A percentile compares a stretch with the other conserved stretches of the same genome.
Evolutionary conservation across 2,113 vertebrate genomes (phyloP).

Genomic region (Tychaedon coryphoeus): DNA sequence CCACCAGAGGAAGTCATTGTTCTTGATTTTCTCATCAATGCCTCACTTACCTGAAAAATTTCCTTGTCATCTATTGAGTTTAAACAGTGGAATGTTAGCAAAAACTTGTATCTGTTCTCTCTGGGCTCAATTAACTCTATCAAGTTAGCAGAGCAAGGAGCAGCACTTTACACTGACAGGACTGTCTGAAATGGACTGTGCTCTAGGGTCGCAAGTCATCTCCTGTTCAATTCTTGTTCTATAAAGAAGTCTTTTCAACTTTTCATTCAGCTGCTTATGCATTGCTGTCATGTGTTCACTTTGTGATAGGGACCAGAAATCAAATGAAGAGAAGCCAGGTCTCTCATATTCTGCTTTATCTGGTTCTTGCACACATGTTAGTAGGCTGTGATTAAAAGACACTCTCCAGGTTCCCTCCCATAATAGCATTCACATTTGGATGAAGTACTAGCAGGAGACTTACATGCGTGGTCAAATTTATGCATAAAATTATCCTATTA

Average conservation of each 20-base stretch:
- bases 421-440: neutral
- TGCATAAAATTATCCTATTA: neutral
- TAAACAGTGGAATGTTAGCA: neutral
- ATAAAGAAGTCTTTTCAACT: neutral
- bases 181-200: neutral
- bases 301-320: conserved; percentile 1
- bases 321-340: neutral
- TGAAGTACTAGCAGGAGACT: neutral
- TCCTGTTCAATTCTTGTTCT: neutral
- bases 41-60: neutral
- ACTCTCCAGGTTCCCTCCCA: neutral
- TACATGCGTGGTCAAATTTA: neutral
- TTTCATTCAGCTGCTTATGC: neutral
- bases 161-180: neutral
- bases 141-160: neutral
- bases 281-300: neutral
- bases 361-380: neutral
- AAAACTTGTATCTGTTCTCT: neutral
- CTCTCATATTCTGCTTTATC: neutral
- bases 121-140: neutral
- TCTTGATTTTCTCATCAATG: neutral
- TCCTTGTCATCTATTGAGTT: neutral
- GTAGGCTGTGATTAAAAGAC: neutral
- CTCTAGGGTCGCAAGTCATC: neutral
- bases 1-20: neutral